These are phyloP conservation scores for Paramormyrops kingsleyae DNA, from an alignment of 2,113 vertebrate species.

Conservation along the genomic window DNA sequence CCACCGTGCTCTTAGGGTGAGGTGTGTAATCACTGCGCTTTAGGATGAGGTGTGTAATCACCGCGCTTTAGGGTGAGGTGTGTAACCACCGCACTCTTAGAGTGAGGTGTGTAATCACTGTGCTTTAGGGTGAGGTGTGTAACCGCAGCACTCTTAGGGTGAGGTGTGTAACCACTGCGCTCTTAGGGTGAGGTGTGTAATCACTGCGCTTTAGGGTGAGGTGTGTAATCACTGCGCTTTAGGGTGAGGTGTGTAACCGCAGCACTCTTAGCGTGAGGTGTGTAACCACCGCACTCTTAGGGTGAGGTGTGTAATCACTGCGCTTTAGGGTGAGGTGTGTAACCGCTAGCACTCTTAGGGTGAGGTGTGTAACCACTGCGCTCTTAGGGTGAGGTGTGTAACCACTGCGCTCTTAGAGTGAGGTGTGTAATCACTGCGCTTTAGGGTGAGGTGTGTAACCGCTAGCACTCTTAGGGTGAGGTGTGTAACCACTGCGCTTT, in stretches of 20 bases:
- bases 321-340: too few species aligned
- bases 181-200: not conserved
- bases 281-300: not conserved
- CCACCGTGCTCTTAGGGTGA: slow-evolving; percentile 2
- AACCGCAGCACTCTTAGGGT: not conserved
- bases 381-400: not conserved
- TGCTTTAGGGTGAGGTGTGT: too few species aligned
- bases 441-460: slow-evolving; percentile 1
- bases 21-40: slow-evolving; percentile 11
- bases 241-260: too few species aligned
- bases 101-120: not conserved
- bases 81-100: slow-evolving; percentile 7
- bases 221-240: too few species aligned
- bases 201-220: not conserved
- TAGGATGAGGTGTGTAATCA: too few species aligned
- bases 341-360: too few species aligned
- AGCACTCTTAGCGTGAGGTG: too few species aligned
- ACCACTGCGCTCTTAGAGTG: too few species aligned
- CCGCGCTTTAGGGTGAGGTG: not conserved
- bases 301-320: slow-evolving; percentile 8
- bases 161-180: slow-evolving; percentile 6
- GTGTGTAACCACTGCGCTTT: not conserved
- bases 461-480: not conserved
- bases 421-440: not conserved
- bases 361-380: not conserved